phyloP scores from a whole-genome alignment of 2,113 vertebrate species.

The Promerops cafer region DNA sequence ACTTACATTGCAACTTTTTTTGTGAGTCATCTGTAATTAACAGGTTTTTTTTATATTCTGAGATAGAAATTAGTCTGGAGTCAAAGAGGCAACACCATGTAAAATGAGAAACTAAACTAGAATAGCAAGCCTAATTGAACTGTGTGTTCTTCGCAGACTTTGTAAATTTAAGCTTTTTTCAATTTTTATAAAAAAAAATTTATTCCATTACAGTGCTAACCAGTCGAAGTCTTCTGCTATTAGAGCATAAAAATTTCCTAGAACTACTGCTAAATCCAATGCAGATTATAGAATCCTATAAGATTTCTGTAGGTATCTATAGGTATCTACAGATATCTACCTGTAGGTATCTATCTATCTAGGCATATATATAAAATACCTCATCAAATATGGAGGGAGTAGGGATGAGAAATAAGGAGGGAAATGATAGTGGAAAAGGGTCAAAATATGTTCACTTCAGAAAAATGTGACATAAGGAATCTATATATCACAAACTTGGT shows the following conservation, averaged over 20 bases:
- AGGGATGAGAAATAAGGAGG: neutral
- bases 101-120: neutral
- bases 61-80: neutral
- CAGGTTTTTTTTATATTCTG: neutral
- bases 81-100: neutral
- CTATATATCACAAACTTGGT: neutral
- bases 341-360: neutral
- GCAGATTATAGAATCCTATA: neutral
- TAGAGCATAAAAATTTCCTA: neutral
- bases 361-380: neutral
- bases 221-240: neutral
- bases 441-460: neutral
- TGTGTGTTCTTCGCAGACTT: neutral
- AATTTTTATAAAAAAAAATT: neutral
- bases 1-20: neutral
- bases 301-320: neutral
- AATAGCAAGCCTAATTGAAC: neutral
- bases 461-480: neutral
- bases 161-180: neutral
- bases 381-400: neutral
- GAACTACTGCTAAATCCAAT: neutral
- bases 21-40: neutral
- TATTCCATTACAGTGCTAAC: neutral
- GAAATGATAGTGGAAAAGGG: neutral
- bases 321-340: neutral